A percentile compares a stretch with the other conserved stretches of the same genome.
phyloP scores from a whole-genome alignment of 2,888 invertebrate species.

The Argyra leucocephala region DNA sequence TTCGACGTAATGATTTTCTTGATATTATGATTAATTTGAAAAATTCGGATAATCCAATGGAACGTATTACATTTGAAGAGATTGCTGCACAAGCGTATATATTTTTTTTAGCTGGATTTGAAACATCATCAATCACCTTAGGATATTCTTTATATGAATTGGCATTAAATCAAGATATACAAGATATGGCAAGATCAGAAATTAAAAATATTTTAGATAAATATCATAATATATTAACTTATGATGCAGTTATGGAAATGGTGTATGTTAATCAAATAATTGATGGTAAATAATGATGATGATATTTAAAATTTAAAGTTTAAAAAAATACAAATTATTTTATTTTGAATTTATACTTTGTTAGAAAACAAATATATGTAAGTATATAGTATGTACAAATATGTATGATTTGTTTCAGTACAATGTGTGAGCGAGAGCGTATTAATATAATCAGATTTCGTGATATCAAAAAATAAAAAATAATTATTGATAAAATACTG shows the following conservation, averaged over 20 bases:
- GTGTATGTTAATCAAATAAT: conserved; percentile 45
- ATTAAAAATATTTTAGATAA: conserved; percentile 35
- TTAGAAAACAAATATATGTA: too few species aligned
- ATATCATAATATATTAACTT: conserved; percentile 39
- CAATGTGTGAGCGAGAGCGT: too few species aligned
- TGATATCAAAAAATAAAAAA: too few species aligned
- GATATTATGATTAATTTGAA: conserved; percentile 47
- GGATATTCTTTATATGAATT: conserved; percentile 47
- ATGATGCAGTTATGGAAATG: conserved; percentile 45
- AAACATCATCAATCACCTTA: conserved; percentile 47
- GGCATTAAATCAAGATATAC: conserved; percentile 44
- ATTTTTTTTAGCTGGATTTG: conserved; percentile 50
- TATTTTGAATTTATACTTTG: too few species aligned
- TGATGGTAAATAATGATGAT: conserved; percentile 35
- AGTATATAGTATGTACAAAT: too few species aligned
- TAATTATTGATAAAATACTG: too few species aligned
- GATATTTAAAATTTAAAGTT: too few species aligned
- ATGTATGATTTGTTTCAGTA: too few species aligned
- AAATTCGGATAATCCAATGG: conserved; percentile 24
- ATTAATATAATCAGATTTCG: too few species aligned
- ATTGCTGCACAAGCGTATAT: conserved; percentile 49
- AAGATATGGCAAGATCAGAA: conserved; percentile 43
- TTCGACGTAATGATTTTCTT: conserved; percentile 46
- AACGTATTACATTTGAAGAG: conserved; percentile 38
- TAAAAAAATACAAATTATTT: too few species aligned